Evolutionary conservation across 2,888 invertebrate species (phyloP), one percentile per base, ranked within the genome.

Genomic region (Agriopis marginaria): DNA sequence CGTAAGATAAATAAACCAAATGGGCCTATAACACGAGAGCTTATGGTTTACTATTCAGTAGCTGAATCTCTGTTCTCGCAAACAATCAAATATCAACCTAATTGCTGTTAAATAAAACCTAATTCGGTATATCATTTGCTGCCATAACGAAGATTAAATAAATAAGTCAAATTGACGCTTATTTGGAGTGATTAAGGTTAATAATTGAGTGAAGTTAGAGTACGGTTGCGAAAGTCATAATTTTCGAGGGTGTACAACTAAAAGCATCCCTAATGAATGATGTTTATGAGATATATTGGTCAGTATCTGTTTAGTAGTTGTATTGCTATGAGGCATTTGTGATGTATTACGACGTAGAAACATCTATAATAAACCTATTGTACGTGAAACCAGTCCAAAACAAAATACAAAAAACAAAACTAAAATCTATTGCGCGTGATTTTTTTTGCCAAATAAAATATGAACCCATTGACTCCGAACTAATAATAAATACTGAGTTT

Each of bases 251-350:
- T 70, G 51, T 54, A 68, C n/a, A 65, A 65, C 17, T 49, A 63
- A 68, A 66, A 50, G 63, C 53, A 32, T 50, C 47, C 11, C 47
- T 70, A 72, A 74, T 74, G 66, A 72, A 71, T 61, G 70, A 68
- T 74, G 66, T 74, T 68, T 71, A 68, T 68, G 65, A 68, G 65
- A 65, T 68, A 68, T 66, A 70, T 66, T 47, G 60, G 63, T 65
- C 32, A 55, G 68, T 62, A 71, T 71, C 65, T 68, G 14, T 59
- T 51, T 60, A 67, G 42, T 59, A 10, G 51, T 51, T 55, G 47
- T 63, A 47, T 62, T 11, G 39, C 51, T 6, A 60, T 56, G 47
- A 63, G 47, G 17, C 12, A 39, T 63, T 40, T 39, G 2, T 17
- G 54, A 47, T 14, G 14, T 47, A 39, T 55, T 55, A 55, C 3